A percentile compares a stretch with the other conserved stretches of the same genome.
phyloP scores from a whole-genome alignment of 2,888 invertebrate species.

The Colletes collaris region DNA sequence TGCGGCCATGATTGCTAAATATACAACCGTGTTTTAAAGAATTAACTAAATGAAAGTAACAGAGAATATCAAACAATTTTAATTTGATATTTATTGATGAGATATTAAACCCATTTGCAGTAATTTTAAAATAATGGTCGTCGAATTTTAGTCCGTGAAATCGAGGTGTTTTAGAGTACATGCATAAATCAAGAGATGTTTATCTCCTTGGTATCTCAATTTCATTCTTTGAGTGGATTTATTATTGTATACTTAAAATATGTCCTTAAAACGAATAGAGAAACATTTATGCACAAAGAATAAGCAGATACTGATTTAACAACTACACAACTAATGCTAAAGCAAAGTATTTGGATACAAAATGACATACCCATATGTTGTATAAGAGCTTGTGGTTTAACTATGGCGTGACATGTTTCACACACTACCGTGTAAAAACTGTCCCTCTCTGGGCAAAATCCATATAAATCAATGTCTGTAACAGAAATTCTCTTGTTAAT shows the following conservation, averaged over 20 bases:
- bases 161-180: background rate
- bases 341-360: background rate
- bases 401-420: slow-evolving; percentile 89
- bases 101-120: too few relatives aligned
- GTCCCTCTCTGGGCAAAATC: slow-evolving; percentile 91
- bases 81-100: too few relatives aligned
- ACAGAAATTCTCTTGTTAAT: slow-evolving; percentile 44
- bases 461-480: slow-evolving; percentile 90
- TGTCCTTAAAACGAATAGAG: background rate
- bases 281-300: background rate
- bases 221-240: background rate
- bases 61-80: too few relatives aligned
- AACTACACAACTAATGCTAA: background rate
- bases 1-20: too few relatives aligned
- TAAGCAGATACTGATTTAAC: background rate
- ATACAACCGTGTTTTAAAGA: too few relatives aligned
- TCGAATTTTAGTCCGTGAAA: too few relatives aligned
- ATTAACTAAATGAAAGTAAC: too few relatives aligned
- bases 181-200: background rate
- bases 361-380: slow-evolving; percentile 86
- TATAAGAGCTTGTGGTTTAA: slow-evolving; percentile 91
- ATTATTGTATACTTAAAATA: background rate
- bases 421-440: slow-evolving; percentile 91
- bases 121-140: too few relatives aligned
- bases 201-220: background rate